Evolutionary conservation across 2,888 invertebrate species (phyloP), one percentile per base, ranked within the genome.

Genomic region (Eupeodes latifasciatus): DNA sequence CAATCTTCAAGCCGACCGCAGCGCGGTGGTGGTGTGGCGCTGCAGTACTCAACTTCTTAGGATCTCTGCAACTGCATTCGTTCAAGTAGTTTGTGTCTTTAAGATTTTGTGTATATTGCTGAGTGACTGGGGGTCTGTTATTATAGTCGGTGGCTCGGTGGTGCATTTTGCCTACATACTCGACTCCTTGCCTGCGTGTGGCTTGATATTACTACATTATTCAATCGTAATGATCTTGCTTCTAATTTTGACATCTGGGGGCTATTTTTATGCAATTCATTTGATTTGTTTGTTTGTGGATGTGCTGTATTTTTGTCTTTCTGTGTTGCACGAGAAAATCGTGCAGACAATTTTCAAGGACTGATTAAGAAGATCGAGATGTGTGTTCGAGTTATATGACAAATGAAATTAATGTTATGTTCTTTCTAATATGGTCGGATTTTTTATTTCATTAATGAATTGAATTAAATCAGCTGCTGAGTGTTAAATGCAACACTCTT

Each of bases 201-300:
- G 69, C 79, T 77, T 40, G 79, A 78, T 66, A 79, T 78, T 78
- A 86, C 84, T 84, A 40, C 40, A 40, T 40, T 27, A 87, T 71
- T 84, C 78, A 85, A 88, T 69, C 78, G 77, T 67, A 85, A 88
- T 88, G 85, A 85, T 88, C 88, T 85, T 81, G 85, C 81, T 71
- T 81, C 88, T 88, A 81, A 81, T 85, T 88, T 78, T 88, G 88
- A 81, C 81, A 79, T 64, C 62, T 72, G 49, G 66, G 84, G 84
- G 80, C 80, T 87, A 84, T 84, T 88, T 84, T 84, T 84, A 81
- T 84, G 80, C 80, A 87, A 87, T 83, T 80, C 72, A 72, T 53
- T 72, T 64, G 34, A 77, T 51, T 59, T 44, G 59, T 40, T 1
- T 40, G 34, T 14, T 16, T 47, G 44, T 47, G 3, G 40, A 40